phyloP scores from a whole-genome alignment of 2,113 vertebrate genomes.

The Carassius auratus region DNA sequence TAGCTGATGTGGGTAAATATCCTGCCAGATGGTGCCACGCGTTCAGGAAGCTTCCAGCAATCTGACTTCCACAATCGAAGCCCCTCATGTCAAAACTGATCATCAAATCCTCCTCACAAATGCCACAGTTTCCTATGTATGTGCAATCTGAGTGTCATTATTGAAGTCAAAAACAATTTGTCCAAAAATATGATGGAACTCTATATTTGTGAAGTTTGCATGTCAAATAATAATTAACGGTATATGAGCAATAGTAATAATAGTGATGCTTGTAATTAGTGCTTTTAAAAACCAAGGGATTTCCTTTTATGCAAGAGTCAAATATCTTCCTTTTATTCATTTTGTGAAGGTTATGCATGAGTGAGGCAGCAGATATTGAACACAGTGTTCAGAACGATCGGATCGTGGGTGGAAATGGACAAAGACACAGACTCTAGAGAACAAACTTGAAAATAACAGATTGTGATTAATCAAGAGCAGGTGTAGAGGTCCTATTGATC shows the following conservation, averaged over 20 bases:
- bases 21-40: conserved; percentile 46
- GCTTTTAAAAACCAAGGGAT: too few species aligned
- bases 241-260: too few species aligned
- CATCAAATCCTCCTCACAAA: conserved; percentile 16
- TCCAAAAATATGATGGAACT: neutral
- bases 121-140: conserved; percentile 2
- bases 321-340: too few species aligned
- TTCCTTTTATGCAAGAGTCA: too few species aligned
- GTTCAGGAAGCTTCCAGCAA: conserved; percentile 44
- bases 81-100: conserved; percentile 43
- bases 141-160: neutral
- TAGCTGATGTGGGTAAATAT: conserved; percentile 29
- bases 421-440: neutral
- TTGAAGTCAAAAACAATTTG: neutral
- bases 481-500: conserved; percentile 20
- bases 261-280: too few species aligned
- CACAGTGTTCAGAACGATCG: neutral
- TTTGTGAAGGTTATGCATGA: neutral
- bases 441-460: neutral
- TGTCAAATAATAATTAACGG: too few species aligned
- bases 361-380: neutral
- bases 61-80: conserved; percentile 53
- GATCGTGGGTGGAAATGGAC: neutral
- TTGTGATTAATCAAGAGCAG: conserved; percentile 10
- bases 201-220: neutral